Conservation (phyloP, 2,113 vertebrate genomes). For the Lepus timidus region DNA sequence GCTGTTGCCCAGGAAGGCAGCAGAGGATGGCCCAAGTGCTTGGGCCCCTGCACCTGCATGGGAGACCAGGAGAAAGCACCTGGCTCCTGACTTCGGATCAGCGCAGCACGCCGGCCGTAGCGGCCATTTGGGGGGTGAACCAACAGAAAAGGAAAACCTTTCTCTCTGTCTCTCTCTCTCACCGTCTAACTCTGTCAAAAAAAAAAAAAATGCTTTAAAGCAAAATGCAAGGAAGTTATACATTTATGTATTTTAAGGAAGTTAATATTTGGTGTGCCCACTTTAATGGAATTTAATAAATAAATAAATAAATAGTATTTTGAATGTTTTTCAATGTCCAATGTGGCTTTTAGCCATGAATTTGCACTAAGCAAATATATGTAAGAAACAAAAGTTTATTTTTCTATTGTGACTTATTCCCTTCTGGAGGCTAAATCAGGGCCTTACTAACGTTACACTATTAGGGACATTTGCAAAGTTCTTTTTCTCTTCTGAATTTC, state of each 20-base stretch:
- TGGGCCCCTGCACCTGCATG: no score
- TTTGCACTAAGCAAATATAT: constrained; percentile 47
- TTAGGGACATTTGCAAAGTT: neutral
- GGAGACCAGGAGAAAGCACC: no score
- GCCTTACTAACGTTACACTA: constrained; percentile 54
- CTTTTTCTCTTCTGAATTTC: constrained; percentile 73
- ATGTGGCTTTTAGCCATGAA: neutral
- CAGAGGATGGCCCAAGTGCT: no score
- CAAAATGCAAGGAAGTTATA: neutral
- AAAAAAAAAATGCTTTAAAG: neutral
- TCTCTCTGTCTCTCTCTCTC: no score
- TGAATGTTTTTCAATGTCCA: neutral
- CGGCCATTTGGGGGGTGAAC: no score
- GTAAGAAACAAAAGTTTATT: constrained; percentile 44
- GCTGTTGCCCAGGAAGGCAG: no score
- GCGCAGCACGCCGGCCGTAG: no score
- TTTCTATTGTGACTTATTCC: constrained; percentile 37
- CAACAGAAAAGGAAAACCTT: no score
- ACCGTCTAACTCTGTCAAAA: no score
- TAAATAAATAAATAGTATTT: neutral
- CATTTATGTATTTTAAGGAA: neutral
- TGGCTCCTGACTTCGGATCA: no score
- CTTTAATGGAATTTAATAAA: constrained; percentile 31
- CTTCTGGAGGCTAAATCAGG: constrained; percentile 74
- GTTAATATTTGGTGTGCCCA: neutral